Conservation (phyloP, 2,888 invertebrate species). For the Neelides folsomi region DNA sequence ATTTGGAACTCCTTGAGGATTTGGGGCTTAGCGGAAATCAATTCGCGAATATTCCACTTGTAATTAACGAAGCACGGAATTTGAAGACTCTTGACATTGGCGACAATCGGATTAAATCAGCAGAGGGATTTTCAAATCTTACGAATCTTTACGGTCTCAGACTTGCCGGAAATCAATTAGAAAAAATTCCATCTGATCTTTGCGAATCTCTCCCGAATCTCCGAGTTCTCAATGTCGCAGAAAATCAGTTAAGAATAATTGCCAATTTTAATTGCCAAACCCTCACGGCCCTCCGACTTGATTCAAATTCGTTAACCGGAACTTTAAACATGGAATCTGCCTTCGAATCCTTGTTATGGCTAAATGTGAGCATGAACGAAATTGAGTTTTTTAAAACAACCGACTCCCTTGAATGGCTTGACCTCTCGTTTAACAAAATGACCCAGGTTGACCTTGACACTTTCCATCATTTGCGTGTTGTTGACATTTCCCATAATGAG, state of each 20-base stretch:
- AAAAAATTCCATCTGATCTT: constrained; percentile 70
- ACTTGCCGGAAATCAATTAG: constrained; percentile 77
- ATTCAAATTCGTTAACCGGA: constrained; percentile 72
- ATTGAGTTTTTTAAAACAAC: constrained; percentile 59
- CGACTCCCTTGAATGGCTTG: constrained; percentile 79
- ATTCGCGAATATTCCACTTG: constrained; percentile 55
- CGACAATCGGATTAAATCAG: constrained; percentile 73
- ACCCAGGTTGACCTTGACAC: no score
- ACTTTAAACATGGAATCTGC: constrained; percentile 71
- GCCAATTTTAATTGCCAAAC: constrained; percentile 67
- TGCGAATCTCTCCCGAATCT: constrained; percentile 70
- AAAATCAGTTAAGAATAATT: constrained; percentile 74
- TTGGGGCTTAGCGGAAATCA: constrained; percentile 78
- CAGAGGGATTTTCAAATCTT: constrained; percentile 72
- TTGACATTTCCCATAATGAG: no score
- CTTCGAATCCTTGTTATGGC: constrained; percentile 64
- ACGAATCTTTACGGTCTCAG: constrained; percentile 74
- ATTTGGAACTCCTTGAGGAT: constrained; percentile 58
- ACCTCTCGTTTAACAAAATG: constrained; percentile 49
- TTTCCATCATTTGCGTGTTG: no score
- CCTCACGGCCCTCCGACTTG: constrained; percentile 72
- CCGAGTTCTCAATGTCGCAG: constrained; percentile 70
- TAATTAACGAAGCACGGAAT: constrained; percentile 43
- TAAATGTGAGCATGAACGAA: constrained; percentile 57
- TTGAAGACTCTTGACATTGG: constrained; percentile 83